Evolutionary conservation across 2,113 vertebrate genomes (phyloP), one percentile per base, ranked within the genome.

Genomic region (Crotalus tigris): DNA sequence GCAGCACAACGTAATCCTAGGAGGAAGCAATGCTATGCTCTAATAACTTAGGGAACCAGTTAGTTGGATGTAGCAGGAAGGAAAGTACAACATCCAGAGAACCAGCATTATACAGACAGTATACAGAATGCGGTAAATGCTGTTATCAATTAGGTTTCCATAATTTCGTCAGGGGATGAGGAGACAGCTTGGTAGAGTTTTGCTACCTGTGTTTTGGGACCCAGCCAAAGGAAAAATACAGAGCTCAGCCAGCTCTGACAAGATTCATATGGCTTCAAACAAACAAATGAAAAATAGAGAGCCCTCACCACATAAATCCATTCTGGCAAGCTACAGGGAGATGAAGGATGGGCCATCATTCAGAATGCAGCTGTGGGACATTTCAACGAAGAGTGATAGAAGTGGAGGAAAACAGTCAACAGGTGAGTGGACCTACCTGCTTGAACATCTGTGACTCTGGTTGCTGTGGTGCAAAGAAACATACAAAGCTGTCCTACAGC

Each of bases 211-310:
- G 12, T 87, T 90, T 94, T 49, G 93, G 91, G 91, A 92, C 33
- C 17, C n/a, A 81, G 61, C 57, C 87, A 90, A 86, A 92, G 69
- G 57, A 8, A 55, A 85, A 90, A 90, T 15, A n/a, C 15, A 19
- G 59, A 64, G 51, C 57, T 46, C n/a, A 90, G 75, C 93, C 93
- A 92, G 55, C 69, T 87, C 23, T 90, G 75, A 85, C 88, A 87
- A 69, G 81, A 90, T 92, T 92, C 88, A 92, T 92, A 94, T 33
- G 58, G 51, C 75, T 90, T 75, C 55, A 92, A 69, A 88, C 59
- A 46, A 46, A 89, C 21, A 44, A 91, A 54, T 26, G n/a, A 88
- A 44, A 85, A 44, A 23, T 8, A n/a, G 59, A 12, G 26, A 75
- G 49, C 8, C 19, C 8, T 44, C 39, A 19, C 17, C 33, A 5